Percentiles rank a stretch among this genome's conserved stretches.
These are phyloP conservation scores for Bovichtus variegatus DNA, from an alignment of 2,797 vertebrate genomes.

Conservation along the genomic window DNA sequence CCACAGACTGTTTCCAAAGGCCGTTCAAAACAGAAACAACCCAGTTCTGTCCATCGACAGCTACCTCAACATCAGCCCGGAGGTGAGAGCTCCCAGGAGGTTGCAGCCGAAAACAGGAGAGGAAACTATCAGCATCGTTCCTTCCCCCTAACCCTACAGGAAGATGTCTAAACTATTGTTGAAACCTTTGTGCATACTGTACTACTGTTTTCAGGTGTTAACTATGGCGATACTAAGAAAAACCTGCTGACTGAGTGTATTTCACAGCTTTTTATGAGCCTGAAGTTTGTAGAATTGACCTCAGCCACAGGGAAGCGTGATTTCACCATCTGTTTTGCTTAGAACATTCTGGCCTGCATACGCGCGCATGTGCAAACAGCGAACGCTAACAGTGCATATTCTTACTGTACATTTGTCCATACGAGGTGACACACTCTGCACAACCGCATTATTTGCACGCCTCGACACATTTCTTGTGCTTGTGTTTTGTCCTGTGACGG, in stretches of 20 bases:
- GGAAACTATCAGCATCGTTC: not conserved
- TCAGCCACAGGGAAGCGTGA: not conserved
- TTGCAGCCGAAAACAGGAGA: not conserved
- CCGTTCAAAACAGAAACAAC: constrained; percentile 90
- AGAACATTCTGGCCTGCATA: constrained; percentile 61
- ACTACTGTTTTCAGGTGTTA: not conserved
- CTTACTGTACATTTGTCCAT: not conserved
- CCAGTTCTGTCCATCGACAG: constrained; percentile 96
- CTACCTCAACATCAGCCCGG: constrained; percentile 95
- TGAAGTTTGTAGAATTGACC: not conserved
- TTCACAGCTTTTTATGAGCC: not conserved
- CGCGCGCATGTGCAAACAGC: constrained; percentile 25
- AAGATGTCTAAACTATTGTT: not conserved
- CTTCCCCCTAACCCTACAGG: not conserved
- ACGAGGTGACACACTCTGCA: constrained; percentile 12
- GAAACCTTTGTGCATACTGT: not conserved
- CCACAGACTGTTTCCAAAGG: constrained; percentile 94
- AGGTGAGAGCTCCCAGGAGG: constrained; percentile 84
- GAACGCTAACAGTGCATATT: constrained; percentile 45
- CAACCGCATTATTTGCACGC: constrained; percentile 17
- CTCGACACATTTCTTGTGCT: constrained; percentile 2
- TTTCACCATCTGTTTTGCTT: constrained; percentile 38
- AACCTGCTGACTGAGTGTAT: constrained; percentile 12
- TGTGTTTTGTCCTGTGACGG: not conserved
- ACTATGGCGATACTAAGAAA: not conserved